These are phyloP conservation scores for Hirtodrosophila trivittata DNA, from an alignment of 2,888 invertebrate species.

Conservation along the genomic window DNA sequence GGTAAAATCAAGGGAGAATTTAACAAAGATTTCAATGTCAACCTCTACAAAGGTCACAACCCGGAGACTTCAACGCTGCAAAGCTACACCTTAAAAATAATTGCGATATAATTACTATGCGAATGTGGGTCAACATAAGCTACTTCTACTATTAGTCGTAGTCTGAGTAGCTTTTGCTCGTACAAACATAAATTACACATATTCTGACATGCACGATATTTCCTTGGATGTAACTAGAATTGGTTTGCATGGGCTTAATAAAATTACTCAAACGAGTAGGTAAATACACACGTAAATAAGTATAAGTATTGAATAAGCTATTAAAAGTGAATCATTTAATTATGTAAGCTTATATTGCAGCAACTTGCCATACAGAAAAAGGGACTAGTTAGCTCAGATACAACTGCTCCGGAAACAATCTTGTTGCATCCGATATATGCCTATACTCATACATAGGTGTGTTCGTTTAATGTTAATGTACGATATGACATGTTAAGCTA, in stretches of 20 bases:
- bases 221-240: constrained; percentile 12
- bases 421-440: too few relatives aligned
- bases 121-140: constrained; percentile 59
- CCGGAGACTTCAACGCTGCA: constrained; percentile 29
- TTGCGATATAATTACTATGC: constrained; percentile 60
- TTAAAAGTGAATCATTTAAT: background rate
- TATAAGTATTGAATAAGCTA: too few relatives aligned
- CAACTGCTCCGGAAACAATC: too few relatives aligned
- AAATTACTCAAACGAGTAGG: too few relatives aligned
- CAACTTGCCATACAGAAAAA: too few relatives aligned
- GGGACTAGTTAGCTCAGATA: too few relatives aligned
- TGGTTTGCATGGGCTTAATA: too few relatives aligned
- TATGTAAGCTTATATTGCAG: background rate
- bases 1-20: constrained; percentile 20
- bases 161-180: background rate
- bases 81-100: constrained; percentile 43
- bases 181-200: constrained; percentile 30
- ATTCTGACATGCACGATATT: constrained; percentile 29
- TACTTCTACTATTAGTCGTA: constrained; percentile 3
- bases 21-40: constrained; percentile 53
- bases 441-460: too few relatives aligned
- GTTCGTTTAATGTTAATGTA: too few relatives aligned
- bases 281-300: too few relatives aligned
- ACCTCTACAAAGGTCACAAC: constrained; percentile 47
- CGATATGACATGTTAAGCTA: too few relatives aligned